Conservation (phyloP, 2,113 vertebrate species). For the Hassar affinis region DNA sequence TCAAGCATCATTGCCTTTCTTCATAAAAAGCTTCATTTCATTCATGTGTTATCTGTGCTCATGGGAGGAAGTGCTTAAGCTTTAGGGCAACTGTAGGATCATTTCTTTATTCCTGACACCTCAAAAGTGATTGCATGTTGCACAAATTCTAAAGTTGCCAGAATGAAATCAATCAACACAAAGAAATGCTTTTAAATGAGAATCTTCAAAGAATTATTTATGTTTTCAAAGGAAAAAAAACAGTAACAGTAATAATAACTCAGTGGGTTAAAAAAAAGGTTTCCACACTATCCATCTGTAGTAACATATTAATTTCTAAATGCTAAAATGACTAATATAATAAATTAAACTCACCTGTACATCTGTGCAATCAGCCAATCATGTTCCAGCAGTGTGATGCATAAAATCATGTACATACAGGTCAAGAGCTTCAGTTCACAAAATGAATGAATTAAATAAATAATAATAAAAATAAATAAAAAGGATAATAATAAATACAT, state of each 20-base stretch:
- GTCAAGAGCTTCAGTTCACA: not conserved
- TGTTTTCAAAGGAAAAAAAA: not conserved
- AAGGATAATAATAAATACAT: no score
- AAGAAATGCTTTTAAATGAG: constrained; percentile 22
- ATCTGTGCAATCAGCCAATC: not conserved
- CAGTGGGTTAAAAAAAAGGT: not conserved
- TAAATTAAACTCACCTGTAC: not conserved
- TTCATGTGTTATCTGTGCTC: constrained; percentile 16
- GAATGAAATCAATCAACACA: constrained; percentile 4
- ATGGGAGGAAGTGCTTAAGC: not conserved
- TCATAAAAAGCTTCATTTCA: constrained; percentile 25
- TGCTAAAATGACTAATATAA: not conserved
- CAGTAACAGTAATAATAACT: not conserved
- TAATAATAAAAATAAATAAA: no score
- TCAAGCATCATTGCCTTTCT: constrained; percentile 30
- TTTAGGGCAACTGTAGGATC: not conserved
- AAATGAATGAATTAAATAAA: not conserved
- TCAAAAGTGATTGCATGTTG: not conserved
- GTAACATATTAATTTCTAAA: not conserved
- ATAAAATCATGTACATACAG: not conserved
- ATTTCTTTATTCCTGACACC: not conserved
- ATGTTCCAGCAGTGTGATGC: not conserved
- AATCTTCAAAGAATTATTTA: not conserved
- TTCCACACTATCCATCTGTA: not conserved
- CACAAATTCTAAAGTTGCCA: not conserved